phyloP scores from a whole-genome alignment of 2,888 invertebrate species.

The Thereva unica region DNA sequence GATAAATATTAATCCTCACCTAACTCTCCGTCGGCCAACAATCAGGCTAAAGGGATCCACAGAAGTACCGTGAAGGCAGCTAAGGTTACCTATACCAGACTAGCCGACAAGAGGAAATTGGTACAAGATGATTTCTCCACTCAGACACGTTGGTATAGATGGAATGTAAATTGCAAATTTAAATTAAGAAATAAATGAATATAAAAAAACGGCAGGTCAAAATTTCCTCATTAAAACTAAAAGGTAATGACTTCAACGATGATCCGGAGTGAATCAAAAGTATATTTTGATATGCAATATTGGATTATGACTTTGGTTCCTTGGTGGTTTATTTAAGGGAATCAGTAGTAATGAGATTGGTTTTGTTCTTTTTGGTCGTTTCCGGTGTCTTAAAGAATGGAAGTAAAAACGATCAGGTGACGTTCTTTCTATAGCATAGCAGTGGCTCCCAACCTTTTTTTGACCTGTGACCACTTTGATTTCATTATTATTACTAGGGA shows the following conservation, averaged over 20 bases:
- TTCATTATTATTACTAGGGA: too few relatives aligned
- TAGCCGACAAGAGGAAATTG: slow-evolving; percentile 32
- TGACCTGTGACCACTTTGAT: too few relatives aligned
- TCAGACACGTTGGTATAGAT: slow-evolving; percentile 24
- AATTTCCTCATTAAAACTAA: slow-evolving; percentile 8
- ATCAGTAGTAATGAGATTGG: too few relatives aligned
- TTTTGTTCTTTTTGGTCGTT: too few relatives aligned
- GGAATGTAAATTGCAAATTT: slow-evolving; percentile 26
- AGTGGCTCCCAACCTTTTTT: too few relatives aligned
- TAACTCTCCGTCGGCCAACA: slow-evolving; percentile 21
- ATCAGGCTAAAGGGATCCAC: slow-evolving; percentile 25
- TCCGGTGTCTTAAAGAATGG: too few relatives aligned
- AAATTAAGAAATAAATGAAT: slow-evolving; percentile 29
- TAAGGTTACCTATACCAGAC: slow-evolving; percentile 1
- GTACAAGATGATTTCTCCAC: slow-evolving; percentile 18
- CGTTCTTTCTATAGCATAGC: too few relatives aligned
- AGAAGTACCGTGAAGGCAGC: slow-evolving; percentile 15
- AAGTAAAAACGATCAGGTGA: too few relatives aligned
- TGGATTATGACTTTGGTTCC: too few relatives aligned
- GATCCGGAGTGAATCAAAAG: neutral
- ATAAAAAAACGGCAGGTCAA: neutral
- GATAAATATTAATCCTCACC: slow-evolving; percentile 35
- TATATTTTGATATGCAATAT: too few relatives aligned
- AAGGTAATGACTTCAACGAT: too few relatives aligned
- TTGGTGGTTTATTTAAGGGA: too few relatives aligned